Base-by-base conservation (phyloP, 2,113 vertebrate species). In the Lophura nycthemera region DNA sequence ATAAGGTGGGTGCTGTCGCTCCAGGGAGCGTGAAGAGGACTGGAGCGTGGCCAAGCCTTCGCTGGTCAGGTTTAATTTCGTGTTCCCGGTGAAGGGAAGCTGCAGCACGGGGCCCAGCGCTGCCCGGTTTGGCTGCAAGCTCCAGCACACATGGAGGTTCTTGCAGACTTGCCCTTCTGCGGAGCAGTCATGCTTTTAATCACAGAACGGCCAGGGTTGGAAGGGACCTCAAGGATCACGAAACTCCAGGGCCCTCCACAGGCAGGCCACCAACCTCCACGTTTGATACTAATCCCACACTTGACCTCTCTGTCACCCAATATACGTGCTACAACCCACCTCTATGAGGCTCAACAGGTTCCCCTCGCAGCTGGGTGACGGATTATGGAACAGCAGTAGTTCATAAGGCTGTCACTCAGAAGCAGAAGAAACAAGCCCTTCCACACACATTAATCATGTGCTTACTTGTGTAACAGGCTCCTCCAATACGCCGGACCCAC, bases 281-380 rank as follows among this genome's bases (percentile, higher is more conserved):
- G 15, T 43, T 43, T 43, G 16, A 17, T 16, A 43, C 42, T 43
- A 36, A 52, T 8, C 8, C 17, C n/a, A 6, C 0, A 0, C 2
- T 2, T 10, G 6, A 61, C 22, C 27, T 16, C 25, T 18, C 30
- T 4, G 1, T 3, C 36, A 40, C 61, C 17, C 36, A 29, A 7
- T 12, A 29, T 27, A 13, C 0, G 4, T 1, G 8, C 72, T 65
- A 6, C 74, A 72, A 14, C 10, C 20, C 3, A 27, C 11, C 42
- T 16, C 13, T 8, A 7, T 22, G 30, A 40, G 30, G 32, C 50
- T 54, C 4, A 4, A 16, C 1, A 4, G 4, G 38, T 34, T 70
- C 36, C 77, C 24, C 21, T 52, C 6, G 1, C 2, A 7, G 47
- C 36, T 43, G 42, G 30, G 22, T 1, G 2, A 47, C 6, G 3